A percentile compares a stretch with the other conserved stretches of the same genome.
These are phyloP conservation scores for Shargacucullia verbasci DNA, from an alignment of 2,888 invertebrate species.

Conservation along the genomic window DNA sequence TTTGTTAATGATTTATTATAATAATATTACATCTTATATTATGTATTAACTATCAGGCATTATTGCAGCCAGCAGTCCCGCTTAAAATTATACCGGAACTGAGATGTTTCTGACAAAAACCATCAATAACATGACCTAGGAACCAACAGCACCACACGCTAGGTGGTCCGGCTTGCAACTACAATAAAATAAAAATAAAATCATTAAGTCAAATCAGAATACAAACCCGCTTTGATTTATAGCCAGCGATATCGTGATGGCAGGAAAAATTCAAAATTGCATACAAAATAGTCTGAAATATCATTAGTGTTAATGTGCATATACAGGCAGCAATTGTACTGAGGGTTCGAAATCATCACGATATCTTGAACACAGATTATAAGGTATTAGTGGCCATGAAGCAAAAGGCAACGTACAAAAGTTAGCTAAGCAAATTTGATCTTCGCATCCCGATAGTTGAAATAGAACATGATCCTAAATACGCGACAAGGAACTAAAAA, in stretches of 20 bases:
- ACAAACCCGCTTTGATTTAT: background rate
- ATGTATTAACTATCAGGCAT: too few relatives aligned
- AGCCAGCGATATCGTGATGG: background rate
- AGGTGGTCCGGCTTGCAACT: too few relatives aligned
- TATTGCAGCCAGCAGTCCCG: too few relatives aligned
- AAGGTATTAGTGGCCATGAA: background rate
- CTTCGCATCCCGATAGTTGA: too few relatives aligned
- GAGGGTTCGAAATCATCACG: constrained; percentile 20
- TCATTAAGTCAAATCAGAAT: background rate
- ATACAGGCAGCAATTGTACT: background rate
- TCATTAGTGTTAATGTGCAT: constrained; percentile 3
- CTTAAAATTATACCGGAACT: too few relatives aligned
- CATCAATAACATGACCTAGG: too few relatives aligned
- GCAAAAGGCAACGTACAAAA: background rate
- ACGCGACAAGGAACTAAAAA: too few relatives aligned
- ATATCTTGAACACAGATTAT: constrained; percentile 17
- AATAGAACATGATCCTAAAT: too few relatives aligned
- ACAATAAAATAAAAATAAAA: background rate
- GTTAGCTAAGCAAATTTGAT: background rate
- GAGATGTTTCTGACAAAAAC: too few relatives aligned
- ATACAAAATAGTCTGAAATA: background rate
- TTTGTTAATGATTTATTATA: too few relatives aligned
- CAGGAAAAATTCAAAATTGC: constrained; percentile 5
- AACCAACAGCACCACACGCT: too few relatives aligned
- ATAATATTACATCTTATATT: too few relatives aligned